Conservation (phyloP, 2,888 invertebrate genomes). For the Blastobasis adustella region DNA sequence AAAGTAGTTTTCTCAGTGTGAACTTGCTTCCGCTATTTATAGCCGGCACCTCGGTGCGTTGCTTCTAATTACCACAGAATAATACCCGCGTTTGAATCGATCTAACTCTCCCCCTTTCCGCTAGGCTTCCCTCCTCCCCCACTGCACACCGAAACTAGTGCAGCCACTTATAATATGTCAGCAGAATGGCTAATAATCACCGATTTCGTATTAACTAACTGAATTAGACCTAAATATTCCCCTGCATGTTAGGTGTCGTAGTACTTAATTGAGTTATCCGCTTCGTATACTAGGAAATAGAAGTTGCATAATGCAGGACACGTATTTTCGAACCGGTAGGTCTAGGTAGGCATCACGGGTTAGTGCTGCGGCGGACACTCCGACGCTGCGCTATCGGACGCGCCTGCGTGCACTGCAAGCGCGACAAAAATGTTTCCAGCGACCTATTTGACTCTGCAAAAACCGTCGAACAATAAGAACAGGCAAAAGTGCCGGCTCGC, state of each 20-base stretch:
- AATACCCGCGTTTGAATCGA: slow-evolving; percentile 67
- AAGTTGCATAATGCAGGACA: no score
- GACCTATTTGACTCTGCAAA: slow-evolving; percentile 46
- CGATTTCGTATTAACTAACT: no score
- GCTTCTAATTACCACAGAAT: slow-evolving; percentile 70
- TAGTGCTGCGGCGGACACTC: background rate
- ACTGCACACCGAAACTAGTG: slow-evolving; percentile 21
- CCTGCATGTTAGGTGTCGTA: no score
- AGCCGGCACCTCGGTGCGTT: no score
- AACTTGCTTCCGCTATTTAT: no score
- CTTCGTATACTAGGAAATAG: no score
- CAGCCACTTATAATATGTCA: slow-evolving; percentile 1
- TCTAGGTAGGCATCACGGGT: no score
- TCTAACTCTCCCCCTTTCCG: slow-evolving; percentile 48
- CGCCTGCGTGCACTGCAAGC: slow-evolving; percentile 1
- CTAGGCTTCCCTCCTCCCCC: slow-evolving; percentile 22
- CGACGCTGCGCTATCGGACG: background rate
- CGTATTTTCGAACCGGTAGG: no score
- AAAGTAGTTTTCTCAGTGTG: no score
- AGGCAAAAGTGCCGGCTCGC: slow-evolving; percentile 45
- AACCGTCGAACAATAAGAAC: slow-evolving; percentile 55
- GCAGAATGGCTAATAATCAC: no score
- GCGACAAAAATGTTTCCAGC: slow-evolving; percentile 25
- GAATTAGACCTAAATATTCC: no score
- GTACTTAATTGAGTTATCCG: no score